phyloP scores from a whole-genome alignment of 2,113 vertebrate species.

The Plecturocebus donacophilus region DNA sequence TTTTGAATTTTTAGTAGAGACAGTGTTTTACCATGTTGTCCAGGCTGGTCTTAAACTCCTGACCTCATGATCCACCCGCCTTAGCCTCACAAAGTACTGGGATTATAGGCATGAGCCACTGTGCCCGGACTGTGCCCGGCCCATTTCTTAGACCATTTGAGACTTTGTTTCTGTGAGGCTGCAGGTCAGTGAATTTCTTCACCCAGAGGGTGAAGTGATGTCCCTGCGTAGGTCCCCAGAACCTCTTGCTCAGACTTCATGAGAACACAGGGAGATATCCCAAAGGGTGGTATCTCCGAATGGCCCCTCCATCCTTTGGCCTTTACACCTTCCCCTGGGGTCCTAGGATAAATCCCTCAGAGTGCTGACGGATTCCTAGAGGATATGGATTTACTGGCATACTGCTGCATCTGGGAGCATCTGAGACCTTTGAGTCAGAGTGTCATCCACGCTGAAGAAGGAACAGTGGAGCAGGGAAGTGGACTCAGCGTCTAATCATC shows the following conservation, averaged over 20 bases:
- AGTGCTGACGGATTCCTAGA: not conserved
- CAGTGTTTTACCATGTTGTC: no score
- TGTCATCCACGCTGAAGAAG: not conserved
- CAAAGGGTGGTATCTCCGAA: not conserved
- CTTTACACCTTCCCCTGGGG: not conserved
- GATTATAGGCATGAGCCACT: no score
- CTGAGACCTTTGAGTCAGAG: not conserved
- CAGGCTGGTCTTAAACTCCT: no score
- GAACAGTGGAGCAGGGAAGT: no score
- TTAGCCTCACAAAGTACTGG: no score
- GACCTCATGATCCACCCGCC: no score
- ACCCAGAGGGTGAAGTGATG: not conserved
- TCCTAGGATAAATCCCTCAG: not conserved
- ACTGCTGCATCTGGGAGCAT: rapidly evolving
- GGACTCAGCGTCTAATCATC: rapidly evolving
- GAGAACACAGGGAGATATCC: rapidly evolving
- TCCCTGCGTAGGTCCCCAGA: not conserved
- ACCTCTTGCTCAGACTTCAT: not conserved
- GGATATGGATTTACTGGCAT: not conserved
- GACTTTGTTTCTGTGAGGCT: not conserved
- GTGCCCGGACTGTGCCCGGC: no score
- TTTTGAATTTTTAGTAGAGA: no score
- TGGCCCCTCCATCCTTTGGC: rapidly evolving
- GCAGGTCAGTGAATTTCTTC: not conserved
- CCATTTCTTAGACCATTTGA: not conserved